phyloP scores from a whole-genome alignment of 2,888 invertebrate species.

The Aspidiotus destructor region DNA sequence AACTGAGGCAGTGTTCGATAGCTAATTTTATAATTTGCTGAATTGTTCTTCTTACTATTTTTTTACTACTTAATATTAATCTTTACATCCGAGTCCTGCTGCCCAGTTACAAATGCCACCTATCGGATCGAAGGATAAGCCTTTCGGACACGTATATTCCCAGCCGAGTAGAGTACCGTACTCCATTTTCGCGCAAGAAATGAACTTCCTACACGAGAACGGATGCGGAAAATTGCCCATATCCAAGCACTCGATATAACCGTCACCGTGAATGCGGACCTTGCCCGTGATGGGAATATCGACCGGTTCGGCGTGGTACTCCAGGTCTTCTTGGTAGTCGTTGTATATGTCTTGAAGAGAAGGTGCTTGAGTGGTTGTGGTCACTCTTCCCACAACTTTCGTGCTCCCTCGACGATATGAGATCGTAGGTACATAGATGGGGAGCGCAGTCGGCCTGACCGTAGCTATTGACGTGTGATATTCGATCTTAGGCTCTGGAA shows the following conservation, averaged over 20 bases:
- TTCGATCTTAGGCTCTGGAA: not conserved
- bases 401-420: conserved; percentile 9
- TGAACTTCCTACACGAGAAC: conserved; percentile 79
- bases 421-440: not conserved
- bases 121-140: conserved; percentile 76
- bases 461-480: conserved; percentile 5
- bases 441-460: not conserved
- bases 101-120: conserved; percentile 89
- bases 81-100: conserved; percentile 66
- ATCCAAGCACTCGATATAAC: conserved; percentile 72
- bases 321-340: conserved; percentile 36
- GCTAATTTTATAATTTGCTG: too few species aligned
- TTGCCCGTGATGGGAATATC: conserved; percentile 40
- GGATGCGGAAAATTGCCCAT: conserved; percentile 89
- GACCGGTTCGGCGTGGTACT: conserved; percentile 38
- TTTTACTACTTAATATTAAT: conserved; percentile 40
- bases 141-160: conserved; percentile 80
- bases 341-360: conserved; percentile 31
- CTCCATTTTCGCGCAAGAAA: conserved; percentile 77
- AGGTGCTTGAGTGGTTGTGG: conserved; percentile 41
- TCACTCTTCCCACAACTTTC: conserved; percentile 34
- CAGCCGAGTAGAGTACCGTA: conserved; percentile 70
- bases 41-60: too few species aligned
- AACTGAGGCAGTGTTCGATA: not conserved
- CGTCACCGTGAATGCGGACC: conserved; percentile 55